These are phyloP conservation scores for Fragum sueziense DNA, from an alignment of 2,888 invertebrate genomes.

Conservation along the genomic window DNA sequence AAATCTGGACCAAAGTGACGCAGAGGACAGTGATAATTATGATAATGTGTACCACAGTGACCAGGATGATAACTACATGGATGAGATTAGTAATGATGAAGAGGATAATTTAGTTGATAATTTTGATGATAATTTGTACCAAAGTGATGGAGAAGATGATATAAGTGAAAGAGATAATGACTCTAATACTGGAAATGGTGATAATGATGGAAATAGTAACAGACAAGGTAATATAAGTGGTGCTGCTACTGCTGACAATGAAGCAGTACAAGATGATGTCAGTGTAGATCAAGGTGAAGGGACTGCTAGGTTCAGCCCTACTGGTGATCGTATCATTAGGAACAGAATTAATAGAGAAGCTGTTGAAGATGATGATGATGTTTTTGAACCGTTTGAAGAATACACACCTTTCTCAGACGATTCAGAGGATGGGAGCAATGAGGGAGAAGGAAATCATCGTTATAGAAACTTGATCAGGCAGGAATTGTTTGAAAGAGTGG, in stretches of 20 bases:
- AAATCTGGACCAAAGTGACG: background rate
- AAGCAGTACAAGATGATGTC: background rate
- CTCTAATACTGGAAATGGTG: background rate
- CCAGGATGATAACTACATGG: background rate
- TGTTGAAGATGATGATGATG: conserved; percentile 8
- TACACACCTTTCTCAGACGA: background rate
- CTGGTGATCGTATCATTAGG: too few species aligned
- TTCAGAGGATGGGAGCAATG: background rate
- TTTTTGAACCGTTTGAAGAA: background rate
- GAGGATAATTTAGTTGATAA: conserved; percentile 23
- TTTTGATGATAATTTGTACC: conserved; percentile 6
- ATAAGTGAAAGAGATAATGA: background rate
- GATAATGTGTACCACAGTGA: conserved; percentile 16
- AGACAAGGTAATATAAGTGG: too few species aligned
- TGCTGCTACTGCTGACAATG: background rate
- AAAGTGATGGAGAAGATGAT: conserved; percentile 30
- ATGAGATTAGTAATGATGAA: conserved; percentile 4
- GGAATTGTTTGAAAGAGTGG: background rate
- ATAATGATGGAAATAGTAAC: too few species aligned
- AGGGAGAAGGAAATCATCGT: too few species aligned
- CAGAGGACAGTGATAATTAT: conserved; percentile 23
- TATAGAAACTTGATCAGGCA: background rate
- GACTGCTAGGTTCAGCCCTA: too few species aligned
- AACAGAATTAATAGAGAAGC: too few species aligned
- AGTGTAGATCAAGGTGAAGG: too few species aligned